These are phyloP conservation scores for Acrobasis suavella DNA, from an alignment of 2,888 invertebrate genomes.

Conservation along the genomic window DNA sequence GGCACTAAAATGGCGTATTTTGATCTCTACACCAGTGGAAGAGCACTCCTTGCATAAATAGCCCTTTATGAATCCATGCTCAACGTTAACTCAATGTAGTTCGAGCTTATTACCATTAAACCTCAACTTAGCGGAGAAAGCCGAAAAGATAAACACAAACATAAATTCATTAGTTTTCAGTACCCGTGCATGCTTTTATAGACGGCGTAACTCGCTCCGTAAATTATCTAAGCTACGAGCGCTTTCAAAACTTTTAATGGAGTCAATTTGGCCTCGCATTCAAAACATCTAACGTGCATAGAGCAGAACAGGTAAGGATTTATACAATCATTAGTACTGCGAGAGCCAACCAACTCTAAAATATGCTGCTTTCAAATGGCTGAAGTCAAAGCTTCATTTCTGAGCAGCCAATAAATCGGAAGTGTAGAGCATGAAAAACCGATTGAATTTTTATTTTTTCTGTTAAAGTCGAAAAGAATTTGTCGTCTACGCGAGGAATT, in stretches of 20 bases:
- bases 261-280: slow-evolving; percentile 78
- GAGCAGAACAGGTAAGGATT: slow-evolving; percentile 63
- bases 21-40: not conserved
- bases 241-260: slow-evolving; percentile 81
- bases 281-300: slow-evolving; percentile 68
- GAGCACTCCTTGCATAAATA: slow-evolving; percentile 12
- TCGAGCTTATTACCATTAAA: slow-evolving; percentile 21
- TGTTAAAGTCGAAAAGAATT: slow-evolving; percentile 3
- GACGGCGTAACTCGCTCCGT: slow-evolving; percentile 72
- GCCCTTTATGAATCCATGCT: slow-evolving; percentile 12
- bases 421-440: slow-evolving; percentile 31
- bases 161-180: slow-evolving; percentile 72
- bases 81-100: slow-evolving; percentile 4
- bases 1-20: slow-evolving; percentile 4
- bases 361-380: slow-evolving; percentile 37
- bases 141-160: slow-evolving; percentile 53
- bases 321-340: slow-evolving; percentile 65
- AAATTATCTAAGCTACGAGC: slow-evolving; percentile 79
- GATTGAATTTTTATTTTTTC: slow-evolving; percentile 21
- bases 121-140: slow-evolving; percentile 27
- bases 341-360: slow-evolving; percentile 43
- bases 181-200: slow-evolving; percentile 67
- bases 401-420: slow-evolving; percentile 30
- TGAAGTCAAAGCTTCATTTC: slow-evolving; percentile 39
- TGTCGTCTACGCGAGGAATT: slow-evolving; percentile 7